Conservation (phyloP, 2,113 vertebrate species). For the Sebastes schlegelii region DNA sequence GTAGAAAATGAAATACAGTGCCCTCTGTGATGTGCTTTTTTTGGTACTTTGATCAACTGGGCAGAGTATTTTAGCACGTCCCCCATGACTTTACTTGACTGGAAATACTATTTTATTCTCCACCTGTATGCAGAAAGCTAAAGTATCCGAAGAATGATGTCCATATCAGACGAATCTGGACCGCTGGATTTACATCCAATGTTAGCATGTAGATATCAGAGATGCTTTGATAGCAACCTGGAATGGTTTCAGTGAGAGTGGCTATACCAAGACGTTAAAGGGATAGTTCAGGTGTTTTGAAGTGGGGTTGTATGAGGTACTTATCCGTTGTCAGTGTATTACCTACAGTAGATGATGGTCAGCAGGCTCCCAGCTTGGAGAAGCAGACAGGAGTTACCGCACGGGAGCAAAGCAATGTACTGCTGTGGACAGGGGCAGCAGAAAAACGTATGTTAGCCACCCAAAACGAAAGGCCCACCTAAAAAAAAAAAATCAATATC, state of each 20-base stretch:
- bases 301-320: too few relatives aligned
- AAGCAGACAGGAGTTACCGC: too few relatives aligned
- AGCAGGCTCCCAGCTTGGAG: too few relatives aligned
- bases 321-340: too few relatives aligned
- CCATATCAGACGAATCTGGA: neutral
- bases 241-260: neutral
- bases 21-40: constrained; percentile 13
- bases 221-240: neutral
- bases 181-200: neutral
- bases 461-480: too few relatives aligned
- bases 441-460: too few relatives aligned
- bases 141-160: too few relatives aligned
- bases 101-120: neutral
- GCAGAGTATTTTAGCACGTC: neutral
- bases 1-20: constrained; percentile 16
- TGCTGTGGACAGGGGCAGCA: too few relatives aligned
- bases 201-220: neutral
- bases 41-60: constrained; percentile 14
- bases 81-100: neutral
- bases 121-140: constrained; percentile 7
- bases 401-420: too few relatives aligned
- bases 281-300: too few relatives aligned
- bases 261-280: neutral
- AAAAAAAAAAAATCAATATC: too few relatives aligned
- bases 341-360: too few relatives aligned